Percentiles rank a stretch among this genome's conserved stretches.
phyloP scores from a whole-genome alignment of 2,888 invertebrate genomes.

The Machimus atricapillus region DNA sequence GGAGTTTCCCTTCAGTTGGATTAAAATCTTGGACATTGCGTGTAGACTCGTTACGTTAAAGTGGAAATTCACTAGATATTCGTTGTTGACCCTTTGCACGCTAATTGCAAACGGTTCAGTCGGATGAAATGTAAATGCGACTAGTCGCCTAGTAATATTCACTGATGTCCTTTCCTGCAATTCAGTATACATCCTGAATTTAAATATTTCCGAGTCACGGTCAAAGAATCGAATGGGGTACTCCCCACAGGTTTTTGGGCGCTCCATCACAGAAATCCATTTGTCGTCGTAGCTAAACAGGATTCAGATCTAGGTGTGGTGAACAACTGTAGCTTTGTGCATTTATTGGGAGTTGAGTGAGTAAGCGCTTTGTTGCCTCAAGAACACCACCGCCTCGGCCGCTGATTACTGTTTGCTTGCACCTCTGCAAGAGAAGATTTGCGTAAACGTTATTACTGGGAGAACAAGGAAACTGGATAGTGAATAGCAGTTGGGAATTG shows the following conservation, averaged over 20 bases:
- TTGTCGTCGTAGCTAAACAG: constrained; percentile 95
- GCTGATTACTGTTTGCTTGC: constrained; percentile 88
- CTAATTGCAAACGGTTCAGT: constrained; percentile 96
- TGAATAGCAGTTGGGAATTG: constrained; percentile 83
- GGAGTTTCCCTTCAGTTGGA: background rate
- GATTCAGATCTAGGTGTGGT: constrained; percentile 89
- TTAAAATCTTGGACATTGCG: background rate
- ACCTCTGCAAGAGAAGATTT: constrained; percentile 70
- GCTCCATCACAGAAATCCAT: constrained; percentile 93
- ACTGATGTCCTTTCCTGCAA: constrained; percentile 72
- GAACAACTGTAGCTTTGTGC: constrained; percentile 93
- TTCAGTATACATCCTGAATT: constrained; percentile 89
- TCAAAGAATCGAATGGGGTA: constrained; percentile 90
- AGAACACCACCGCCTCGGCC: constrained; percentile 89
- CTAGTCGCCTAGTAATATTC: constrained; percentile 72
- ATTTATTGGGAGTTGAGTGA: constrained; percentile 92
- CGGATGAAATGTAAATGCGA: constrained; percentile 96
- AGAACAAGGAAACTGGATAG: constrained; percentile 88
- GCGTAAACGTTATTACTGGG: constrained; percentile 90
- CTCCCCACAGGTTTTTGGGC: constrained; percentile 92
- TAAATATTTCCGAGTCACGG: constrained; percentile 79
- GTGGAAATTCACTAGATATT: constrained; percentile 95
- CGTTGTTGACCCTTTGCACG: constrained; percentile 89
- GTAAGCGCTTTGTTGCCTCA: constrained; percentile 86
- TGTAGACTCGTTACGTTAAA: constrained; percentile 71